A percentile compares a stretch with the other conserved stretches of the same genome.
These are phyloP conservation scores for Lithophane ornitopus DNA, from an alignment of 2,888 invertebrate species.

Conservation along the genomic window DNA sequence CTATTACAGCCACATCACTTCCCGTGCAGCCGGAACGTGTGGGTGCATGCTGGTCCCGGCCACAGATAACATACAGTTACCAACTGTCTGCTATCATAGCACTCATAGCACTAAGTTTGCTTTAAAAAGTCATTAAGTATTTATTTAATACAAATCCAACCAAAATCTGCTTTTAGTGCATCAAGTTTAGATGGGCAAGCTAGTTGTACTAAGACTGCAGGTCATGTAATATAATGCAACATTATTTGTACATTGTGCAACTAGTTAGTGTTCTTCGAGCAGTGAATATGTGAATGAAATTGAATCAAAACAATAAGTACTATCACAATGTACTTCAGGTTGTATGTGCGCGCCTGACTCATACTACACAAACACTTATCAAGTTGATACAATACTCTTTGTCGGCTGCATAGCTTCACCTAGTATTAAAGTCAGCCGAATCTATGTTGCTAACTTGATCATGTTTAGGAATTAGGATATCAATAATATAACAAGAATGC, in stretches of 20 bases:
- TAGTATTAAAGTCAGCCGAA: neutral
- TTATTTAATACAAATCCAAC: neutral
- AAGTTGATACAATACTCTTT: slow-evolving; percentile 27
- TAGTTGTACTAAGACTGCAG: neutral
- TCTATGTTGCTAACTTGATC: neutral
- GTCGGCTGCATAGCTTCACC: neutral
- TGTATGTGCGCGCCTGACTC: slow-evolving; percentile 4
- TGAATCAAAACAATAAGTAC: slow-evolving; percentile 4
- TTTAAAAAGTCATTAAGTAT: neutral
- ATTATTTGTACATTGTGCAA: slow-evolving; percentile 11
- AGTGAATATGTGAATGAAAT: neutral
- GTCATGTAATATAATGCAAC: neutral
- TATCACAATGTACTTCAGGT: neutral
- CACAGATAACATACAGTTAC: slow-evolving; percentile 27
- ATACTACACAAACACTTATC: slow-evolving; percentile 6
- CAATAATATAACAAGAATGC: neutral
- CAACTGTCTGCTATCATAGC: neutral
- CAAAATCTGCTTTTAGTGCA: neutral
- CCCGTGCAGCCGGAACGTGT: slow-evolving; percentile 4
- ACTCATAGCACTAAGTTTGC: neutral
- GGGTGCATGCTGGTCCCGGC: slow-evolving; percentile 13
- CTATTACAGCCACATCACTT: slow-evolving; percentile 11
- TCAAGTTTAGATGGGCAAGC: neutral
- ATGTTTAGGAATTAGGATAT: neutral
- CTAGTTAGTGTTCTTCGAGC: neutral